Conservation (phyloP, 2,113 vertebrate species). For the Petromus typicus region DNA sequence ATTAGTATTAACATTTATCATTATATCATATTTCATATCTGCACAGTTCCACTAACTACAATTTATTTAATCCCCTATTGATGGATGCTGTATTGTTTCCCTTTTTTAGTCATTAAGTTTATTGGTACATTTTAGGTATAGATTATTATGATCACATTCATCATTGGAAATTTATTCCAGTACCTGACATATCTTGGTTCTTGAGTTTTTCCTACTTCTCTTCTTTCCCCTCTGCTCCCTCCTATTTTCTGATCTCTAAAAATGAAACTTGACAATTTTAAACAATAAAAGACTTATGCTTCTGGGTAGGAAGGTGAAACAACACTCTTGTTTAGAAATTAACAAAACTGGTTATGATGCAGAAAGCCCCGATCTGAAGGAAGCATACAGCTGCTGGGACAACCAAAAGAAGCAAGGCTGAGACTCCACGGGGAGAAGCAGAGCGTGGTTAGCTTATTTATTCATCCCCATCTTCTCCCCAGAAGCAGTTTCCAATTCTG, state of each 20-base stretch:
- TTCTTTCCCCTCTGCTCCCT: no score
- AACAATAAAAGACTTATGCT: neutral
- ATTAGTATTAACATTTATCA: neutral
- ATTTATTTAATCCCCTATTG: neutral
- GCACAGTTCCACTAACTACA: neutral
- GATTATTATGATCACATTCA: no score
- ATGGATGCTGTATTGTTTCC: neutral
- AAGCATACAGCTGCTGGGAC: neutral
- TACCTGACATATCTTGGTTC: no score
- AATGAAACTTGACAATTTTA: neutral
- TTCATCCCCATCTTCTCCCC: neutral
- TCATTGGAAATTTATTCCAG: no score
- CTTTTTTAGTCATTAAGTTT: neutral
- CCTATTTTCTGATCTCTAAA: neutral
- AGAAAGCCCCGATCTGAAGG: neutral
- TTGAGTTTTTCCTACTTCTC: no score
- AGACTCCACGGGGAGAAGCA: neutral
- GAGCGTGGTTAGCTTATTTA: neutral
- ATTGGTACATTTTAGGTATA: no score
- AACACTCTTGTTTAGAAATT: neutral
- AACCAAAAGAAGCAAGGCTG: neutral
- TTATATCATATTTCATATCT: neutral
- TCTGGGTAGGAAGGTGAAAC: neutral
- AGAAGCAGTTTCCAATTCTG: no score
- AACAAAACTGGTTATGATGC: neutral